Conservation (phyloP, 1,140 invertebrate genomes). For the Euwallacea fornicatus region DNA sequence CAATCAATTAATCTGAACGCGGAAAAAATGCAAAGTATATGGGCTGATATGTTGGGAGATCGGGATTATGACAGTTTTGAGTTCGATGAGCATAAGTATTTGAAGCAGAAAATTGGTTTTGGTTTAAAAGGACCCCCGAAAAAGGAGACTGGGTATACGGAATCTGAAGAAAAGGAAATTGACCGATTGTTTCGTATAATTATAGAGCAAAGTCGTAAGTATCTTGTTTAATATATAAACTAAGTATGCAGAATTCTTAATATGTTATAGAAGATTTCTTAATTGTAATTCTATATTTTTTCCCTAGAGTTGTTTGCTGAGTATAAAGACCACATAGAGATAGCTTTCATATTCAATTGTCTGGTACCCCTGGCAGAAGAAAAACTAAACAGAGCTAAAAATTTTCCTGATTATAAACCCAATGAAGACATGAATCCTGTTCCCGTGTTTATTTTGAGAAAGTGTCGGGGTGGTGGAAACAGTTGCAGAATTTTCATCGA, state of each 20-base stretch:
- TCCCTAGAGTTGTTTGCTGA: constrained; percentile 44
- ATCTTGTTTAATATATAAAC: background rate
- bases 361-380: constrained; percentile 44
- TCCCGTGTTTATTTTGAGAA: constrained; percentile 48
- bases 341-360: constrained; percentile 47
- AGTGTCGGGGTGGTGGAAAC: constrained; percentile 43
- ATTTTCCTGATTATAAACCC: constrained; percentile 44
- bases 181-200: constrained; percentile 39
- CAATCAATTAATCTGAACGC: constrained; percentile 35
- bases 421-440: constrained; percentile 42
- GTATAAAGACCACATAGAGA: constrained; percentile 41
- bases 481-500: constrained; percentile 52
- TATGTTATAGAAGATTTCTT: background rate
- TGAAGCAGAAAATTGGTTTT: constrained; percentile 48
- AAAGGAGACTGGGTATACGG: constrained; percentile 38
- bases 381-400: constrained; percentile 41
- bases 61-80: constrained; percentile 49
- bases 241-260: constrained; percentile 10
- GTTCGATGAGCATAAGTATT: constrained; percentile 38
- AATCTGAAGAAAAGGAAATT: constrained; percentile 35
- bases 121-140: constrained; percentile 44
- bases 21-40: constrained; percentile 42
- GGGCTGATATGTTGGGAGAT: constrained; percentile 46
- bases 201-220: constrained; percentile 42
- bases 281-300: constrained; percentile 7